Base-by-base conservation (phyloP, 2,888 invertebrate genomes). In the Melinopterus prodromus region DNA sequence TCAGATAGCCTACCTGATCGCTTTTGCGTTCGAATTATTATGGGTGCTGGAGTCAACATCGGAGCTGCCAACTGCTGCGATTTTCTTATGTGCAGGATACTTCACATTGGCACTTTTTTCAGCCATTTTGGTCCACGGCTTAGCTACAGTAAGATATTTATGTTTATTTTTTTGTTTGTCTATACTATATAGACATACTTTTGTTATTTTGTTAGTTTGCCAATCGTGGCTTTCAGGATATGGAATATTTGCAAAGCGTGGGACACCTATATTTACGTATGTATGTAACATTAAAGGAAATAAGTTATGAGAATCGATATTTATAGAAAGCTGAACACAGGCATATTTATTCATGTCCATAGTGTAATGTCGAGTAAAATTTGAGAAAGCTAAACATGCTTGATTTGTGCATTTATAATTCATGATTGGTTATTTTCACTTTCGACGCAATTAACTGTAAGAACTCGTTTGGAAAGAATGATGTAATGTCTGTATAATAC, bases 1-100 rank as follows among this genome's bases (percentile, higher is more conserved):
- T 35, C 89, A 91, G 91, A 90, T 91, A 70, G 90, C 90, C 69
- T 91, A 91, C 85, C 86, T 91, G 82, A 90, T 91, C 81, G 91
- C 91, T 7, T 91, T 91, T 84, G 90, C 90, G 53, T 90, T 91
- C 82, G 91, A 91, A 84, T 84, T 91, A 77, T 87, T 91, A 89
- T 91, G 91, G 91, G 89, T 90, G 78, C 87, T 91, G 81, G 89
- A 90, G 84, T 89, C 90, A 77, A 87, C 89, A 84, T 88, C 87
- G 78, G 86, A 89, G 76, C 86, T 91, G 78, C 91, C 91, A 15
- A 88, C 89, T 76, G 90, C 90, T 69, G 90, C 91, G n/a, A 90
- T 90, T 78, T 86, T 91, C 37, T 85, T 91, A 74, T 90, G 91
- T 84, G 89, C 89, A 38, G 90, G 90, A 82, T 91, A 91, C 86